Conservation (phyloP, 1,140 invertebrate genomes). For the Drosophila sproati region DNA sequence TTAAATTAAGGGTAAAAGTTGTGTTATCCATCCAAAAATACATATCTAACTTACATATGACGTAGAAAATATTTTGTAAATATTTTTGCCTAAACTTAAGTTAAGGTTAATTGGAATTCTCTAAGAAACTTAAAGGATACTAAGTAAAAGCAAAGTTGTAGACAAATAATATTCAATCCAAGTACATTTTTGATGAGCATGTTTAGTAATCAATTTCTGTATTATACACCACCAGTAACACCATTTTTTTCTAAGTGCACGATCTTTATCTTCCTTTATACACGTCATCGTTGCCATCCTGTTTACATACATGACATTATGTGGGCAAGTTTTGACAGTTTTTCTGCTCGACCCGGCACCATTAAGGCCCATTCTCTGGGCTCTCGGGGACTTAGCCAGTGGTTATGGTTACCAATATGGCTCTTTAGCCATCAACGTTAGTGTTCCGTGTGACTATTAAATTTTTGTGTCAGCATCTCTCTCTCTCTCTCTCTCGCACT, state of each 20-base stretch:
- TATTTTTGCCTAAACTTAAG: too few species aligned
- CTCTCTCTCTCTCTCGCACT: not conserved
- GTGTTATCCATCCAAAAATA: too few species aligned
- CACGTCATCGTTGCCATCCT: slow-evolving; percentile 41
- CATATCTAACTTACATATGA: too few species aligned
- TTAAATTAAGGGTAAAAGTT: too few species aligned
- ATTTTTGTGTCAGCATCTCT: slow-evolving; percentile 61
- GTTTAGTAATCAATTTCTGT: too few species aligned
- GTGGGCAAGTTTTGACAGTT: slow-evolving; percentile 72
- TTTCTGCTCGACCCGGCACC: slow-evolving; percentile 12
- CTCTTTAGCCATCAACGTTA: slow-evolving; percentile 50
- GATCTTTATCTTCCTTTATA: slow-evolving; percentile 28
- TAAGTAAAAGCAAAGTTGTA: too few species aligned
- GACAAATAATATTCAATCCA: too few species aligned
- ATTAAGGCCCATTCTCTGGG: slow-evolving; percentile 30
- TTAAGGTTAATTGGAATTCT: too few species aligned
- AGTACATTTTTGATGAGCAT: too few species aligned
- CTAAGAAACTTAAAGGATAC: too few species aligned
- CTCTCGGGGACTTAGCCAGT: slow-evolving; percentile 8
- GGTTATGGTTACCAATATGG: slow-evolving; percentile 14
- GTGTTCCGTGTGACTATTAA: slow-evolving; percentile 62
- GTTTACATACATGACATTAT: slow-evolving; percentile 68
- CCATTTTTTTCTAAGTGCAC: slow-evolving; percentile 11
- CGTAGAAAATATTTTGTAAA: too few species aligned
- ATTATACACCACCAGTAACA: too few species aligned